phyloP scores from a whole-genome alignment of 2,113 vertebrate genomes.

The Pygoscelis adeliae region DNA sequence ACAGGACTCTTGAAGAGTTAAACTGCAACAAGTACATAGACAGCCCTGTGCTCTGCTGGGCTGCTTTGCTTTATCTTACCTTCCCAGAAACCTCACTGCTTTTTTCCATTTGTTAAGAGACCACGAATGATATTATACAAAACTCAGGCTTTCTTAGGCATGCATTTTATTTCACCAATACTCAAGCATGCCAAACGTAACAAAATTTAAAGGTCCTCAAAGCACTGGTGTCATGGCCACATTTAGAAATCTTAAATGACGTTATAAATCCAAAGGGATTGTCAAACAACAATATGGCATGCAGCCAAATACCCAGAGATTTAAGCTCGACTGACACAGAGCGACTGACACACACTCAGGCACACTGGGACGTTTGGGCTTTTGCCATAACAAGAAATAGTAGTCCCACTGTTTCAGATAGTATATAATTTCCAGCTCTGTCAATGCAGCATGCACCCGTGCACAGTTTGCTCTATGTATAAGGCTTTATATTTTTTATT shows the following conservation, averaged over 20 bases:
- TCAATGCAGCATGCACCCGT: not conserved
- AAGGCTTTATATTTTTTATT: not conserved
- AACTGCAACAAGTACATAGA: not conserved
- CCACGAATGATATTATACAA: fast-evolving
- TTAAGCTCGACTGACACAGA: not conserved
- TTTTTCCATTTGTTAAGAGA: not conserved
- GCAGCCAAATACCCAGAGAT: not conserved
- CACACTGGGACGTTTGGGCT: not conserved
- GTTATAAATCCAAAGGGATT: not conserved
- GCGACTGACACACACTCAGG: not conserved
- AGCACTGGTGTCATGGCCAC: not conserved
- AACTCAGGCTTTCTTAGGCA: not conserved
- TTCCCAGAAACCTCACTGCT: not conserved
- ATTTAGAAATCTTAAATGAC: not conserved
- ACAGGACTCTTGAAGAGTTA: not conserved
- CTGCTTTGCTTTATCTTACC: not conserved
- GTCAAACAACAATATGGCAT: not conserved
- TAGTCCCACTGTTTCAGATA: not conserved
- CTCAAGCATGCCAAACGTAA: not conserved
- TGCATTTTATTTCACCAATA: not conserved
- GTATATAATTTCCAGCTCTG: not conserved
- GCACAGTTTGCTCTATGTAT: not conserved
- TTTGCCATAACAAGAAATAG: not conserved
- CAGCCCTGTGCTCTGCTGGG: not conserved
- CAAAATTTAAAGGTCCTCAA: not conserved